Evolutionary conservation across 2,888 invertebrate genomes (phyloP).

Genomic region (Priocnemis perturbator): DNA sequence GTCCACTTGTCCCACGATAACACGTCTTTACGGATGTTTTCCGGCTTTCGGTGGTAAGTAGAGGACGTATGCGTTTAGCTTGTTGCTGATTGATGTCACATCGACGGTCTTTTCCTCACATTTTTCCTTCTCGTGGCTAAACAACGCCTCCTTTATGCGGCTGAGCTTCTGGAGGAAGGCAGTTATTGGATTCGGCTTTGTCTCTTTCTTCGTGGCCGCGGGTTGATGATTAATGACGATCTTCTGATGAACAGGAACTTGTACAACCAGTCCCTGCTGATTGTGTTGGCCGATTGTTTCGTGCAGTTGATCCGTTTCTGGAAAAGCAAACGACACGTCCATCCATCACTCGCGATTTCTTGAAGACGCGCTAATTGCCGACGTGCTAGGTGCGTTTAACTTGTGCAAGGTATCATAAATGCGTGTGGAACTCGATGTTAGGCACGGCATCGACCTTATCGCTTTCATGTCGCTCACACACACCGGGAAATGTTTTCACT

Average conservation of each 20-base stretch:
- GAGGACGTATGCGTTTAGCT: not conserved
- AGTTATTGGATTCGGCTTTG: not conserved
- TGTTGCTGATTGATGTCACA: too few relatives aligned
- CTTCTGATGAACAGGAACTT: slow-evolving; percentile 1
- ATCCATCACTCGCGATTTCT: too few relatives aligned
- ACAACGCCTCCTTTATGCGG: not conserved
- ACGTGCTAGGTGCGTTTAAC: too few relatives aligned
- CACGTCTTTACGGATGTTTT: too few relatives aligned
- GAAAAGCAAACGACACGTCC: slow-evolving; percentile 11
- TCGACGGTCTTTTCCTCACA: slow-evolving; percentile 1
- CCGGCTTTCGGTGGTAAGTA: not conserved
- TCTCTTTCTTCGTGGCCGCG: not conserved
- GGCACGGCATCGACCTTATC: too few relatives aligned
- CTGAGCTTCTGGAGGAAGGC: slow-evolving; percentile 2
- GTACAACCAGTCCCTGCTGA: not conserved
- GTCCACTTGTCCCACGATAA: too few relatives aligned
- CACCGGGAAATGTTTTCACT: too few relatives aligned
- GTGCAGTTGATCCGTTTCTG: not conserved
- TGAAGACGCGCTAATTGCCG: too few relatives aligned
- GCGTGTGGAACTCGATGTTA: too few relatives aligned
- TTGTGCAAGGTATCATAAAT: too few relatives aligned
- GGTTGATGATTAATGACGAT: not conserved
- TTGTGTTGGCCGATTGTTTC: not conserved
- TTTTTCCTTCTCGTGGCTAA: slow-evolving; percentile 2
- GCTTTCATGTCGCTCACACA: too few relatives aligned